These are phyloP conservation scores for Sebastes hubbsi DNA, from an alignment of 2,797 vertebrate species.

Conservation along the genomic window DNA sequence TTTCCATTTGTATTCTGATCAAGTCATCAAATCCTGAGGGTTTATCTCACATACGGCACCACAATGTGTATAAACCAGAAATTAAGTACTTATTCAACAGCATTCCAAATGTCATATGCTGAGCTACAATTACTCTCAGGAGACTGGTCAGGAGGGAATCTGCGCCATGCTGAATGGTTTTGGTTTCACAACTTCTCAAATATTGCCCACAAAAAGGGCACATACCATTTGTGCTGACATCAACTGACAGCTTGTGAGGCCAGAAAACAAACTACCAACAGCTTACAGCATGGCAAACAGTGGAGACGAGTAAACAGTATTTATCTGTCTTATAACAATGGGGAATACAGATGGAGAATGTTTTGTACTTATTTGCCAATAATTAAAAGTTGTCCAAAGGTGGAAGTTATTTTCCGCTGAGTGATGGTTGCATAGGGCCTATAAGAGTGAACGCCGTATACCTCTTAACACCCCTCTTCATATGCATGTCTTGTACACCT, in stretches of 20 bases:
- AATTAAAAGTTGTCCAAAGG: not conserved
- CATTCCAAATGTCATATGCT: not conserved
- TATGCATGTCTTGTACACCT: too few species aligned
- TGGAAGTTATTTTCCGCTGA: too few species aligned
- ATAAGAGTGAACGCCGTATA: too few species aligned
- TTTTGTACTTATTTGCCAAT: not conserved
- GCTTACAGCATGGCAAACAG: not conserved
- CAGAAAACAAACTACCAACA: not conserved
- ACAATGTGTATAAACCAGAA: not conserved
- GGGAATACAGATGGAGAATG: conserved; percentile 1
- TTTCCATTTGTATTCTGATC: conserved; percentile 3
- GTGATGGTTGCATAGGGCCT: too few species aligned
- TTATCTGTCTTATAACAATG: not conserved
- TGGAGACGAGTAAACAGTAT: not conserved
- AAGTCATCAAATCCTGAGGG: not conserved
- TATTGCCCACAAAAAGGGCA: not conserved
- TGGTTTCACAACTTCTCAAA: not conserved
- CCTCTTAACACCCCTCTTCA: too few species aligned
- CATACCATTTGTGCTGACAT: not conserved
- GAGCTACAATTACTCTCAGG: not conserved
- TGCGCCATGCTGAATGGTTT: not conserved
- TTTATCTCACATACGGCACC: not conserved
- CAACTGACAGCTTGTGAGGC: not conserved
- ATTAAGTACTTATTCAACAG: not conserved
- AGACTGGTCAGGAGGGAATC: not conserved